phyloP scores from a whole-genome alignment of 2,888 invertebrate genomes.

The Nasonovia ribisnigri region DNA sequence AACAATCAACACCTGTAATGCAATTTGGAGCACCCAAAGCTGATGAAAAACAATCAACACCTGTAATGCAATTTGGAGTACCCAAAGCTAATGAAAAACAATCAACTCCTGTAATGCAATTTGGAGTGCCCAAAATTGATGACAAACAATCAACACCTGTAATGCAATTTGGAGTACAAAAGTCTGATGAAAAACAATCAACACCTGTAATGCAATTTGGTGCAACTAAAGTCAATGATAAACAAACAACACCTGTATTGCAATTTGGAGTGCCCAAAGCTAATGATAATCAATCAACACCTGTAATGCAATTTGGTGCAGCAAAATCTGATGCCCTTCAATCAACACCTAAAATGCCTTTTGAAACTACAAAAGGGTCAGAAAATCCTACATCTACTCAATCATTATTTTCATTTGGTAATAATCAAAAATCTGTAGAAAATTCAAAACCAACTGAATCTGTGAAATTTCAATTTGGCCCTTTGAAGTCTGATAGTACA shows the following conservation, averaged over 20 bases:
- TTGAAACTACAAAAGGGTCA: constrained; percentile 26
- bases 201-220: constrained; percentile 48
- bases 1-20: constrained; percentile 18
- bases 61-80: constrained; percentile 7
- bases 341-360: constrained; percentile 33
- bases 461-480: constrained; percentile 52
- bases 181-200: constrained; percentile 14
- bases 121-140: background rate
- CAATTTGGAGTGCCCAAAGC: constrained; percentile 40
- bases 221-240: background rate
- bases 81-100: background rate
- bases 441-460: constrained; percentile 14
- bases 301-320: constrained; percentile 42
- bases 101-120: constrained; percentile 29
- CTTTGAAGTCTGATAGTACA: background rate
- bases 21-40: constrained; percentile 2
- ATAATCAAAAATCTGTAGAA: constrained; percentile 26
- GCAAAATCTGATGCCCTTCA: background rate
- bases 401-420: constrained; percentile 52
- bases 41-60: background rate
- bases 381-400: background rate
- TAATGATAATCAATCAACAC: background rate
- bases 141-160: background rate
- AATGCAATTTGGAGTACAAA: constrained; percentile 23
- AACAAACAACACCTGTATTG: constrained; percentile 15